Conservation (phyloP, 2,113 vertebrate genomes). For the Gnathochromis pfefferi region DNA sequence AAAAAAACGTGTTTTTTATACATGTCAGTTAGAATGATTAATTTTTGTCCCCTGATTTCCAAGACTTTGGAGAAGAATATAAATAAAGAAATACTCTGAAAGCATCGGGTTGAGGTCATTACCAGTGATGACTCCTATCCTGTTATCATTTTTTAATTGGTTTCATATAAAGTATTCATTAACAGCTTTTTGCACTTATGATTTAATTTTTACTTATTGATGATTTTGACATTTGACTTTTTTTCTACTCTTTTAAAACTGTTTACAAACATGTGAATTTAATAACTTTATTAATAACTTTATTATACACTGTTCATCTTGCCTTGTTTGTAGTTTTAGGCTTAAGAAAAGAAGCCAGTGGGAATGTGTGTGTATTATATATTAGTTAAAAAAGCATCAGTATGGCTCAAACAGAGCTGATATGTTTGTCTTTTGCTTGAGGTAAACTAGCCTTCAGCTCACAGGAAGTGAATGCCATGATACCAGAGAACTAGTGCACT, state of each 20-base stretch:
- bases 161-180: not conserved
- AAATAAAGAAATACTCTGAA: not conserved
- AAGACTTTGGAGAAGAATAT: not conserved
- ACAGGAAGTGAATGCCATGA: not conserved
- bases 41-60: not conserved
- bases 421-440: not conserved
- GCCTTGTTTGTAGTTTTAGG: not conserved
- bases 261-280: not conserved
- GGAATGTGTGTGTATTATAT: not conserved
- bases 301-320: not conserved
- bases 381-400: not conserved
- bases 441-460: not conserved
- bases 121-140: not conserved
- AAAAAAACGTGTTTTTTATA: fast-evolving
- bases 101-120: not conserved
- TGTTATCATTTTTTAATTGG: not conserved
- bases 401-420: not conserved
- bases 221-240: not conserved
- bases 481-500: not conserved
- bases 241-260: not conserved
- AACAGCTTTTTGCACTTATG: not conserved
- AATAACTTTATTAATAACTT: not conserved
- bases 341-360: not conserved
- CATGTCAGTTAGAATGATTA: not conserved
- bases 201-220: not conserved